A percentile compares a stretch with the other conserved stretches of the same genome.
phyloP scores from a whole-genome alignment of 1,140 invertebrate species.

The Leptinotarsa texana region DNA sequence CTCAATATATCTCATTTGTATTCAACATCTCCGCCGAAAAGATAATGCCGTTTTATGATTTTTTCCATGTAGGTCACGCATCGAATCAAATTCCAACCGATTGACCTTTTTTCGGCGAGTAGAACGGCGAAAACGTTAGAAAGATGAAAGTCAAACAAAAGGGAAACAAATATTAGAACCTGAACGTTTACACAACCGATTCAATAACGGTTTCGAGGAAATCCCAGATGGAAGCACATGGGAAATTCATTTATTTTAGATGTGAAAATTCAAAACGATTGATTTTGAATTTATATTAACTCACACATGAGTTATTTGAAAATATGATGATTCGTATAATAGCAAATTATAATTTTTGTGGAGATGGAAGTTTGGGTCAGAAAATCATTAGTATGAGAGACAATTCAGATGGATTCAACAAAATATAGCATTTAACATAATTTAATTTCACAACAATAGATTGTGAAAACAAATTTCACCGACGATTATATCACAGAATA shows the following conservation, averaged over 20 bases:
- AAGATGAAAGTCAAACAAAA: constrained; percentile 5
- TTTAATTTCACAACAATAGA: too few species aligned
- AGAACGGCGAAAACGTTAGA: background rate
- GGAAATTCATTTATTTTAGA: background rate
- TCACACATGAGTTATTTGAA: too few species aligned
- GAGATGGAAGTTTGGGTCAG: too few species aligned
- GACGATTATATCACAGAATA: too few species aligned
- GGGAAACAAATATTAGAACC: background rate
- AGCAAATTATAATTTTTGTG: too few species aligned
- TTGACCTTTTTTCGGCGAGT: background rate
- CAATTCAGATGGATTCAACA: too few species aligned
- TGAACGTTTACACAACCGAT: background rate
- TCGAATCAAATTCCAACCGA: background rate
- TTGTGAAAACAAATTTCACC: too few species aligned
- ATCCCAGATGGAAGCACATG: background rate
- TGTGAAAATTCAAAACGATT: too few species aligned
- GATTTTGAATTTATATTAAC: too few species aligned
- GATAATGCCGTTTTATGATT: background rate
- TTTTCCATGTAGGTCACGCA: background rate
- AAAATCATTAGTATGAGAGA: too few species aligned
- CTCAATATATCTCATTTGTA: background rate
- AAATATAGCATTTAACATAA: too few species aligned
- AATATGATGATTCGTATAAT: too few species aligned
- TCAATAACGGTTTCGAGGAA: background rate
- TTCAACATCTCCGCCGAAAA: background rate